Percentiles rank a stretch among this genome's conserved stretches.
Evolutionary conservation across 2,888 invertebrate genomes (phyloP).

Genomic region (Pilophorus perplexus): DNA sequence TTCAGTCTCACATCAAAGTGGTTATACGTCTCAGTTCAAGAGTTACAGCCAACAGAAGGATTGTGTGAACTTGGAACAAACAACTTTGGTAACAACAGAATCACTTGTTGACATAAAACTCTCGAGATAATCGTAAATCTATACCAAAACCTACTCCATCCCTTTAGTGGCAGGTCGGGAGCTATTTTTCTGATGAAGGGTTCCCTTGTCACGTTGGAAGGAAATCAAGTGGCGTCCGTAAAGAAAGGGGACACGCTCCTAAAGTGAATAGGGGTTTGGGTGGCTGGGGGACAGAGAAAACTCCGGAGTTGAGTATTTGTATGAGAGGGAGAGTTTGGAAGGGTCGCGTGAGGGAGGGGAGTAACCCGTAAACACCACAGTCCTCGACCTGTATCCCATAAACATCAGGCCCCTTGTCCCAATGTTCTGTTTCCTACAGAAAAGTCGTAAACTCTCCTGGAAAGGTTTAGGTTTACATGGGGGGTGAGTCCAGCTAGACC

Average conservation of each 20-base stretch:
- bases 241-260: constrained; percentile 1
- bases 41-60: no score
- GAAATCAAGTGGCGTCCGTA: constrained; percentile 6
- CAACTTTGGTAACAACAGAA: no score
- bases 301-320: no score
- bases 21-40: no score
- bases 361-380: constrained; percentile 14
- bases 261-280: constrained; percentile 2
- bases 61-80: no score
- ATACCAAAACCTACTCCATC: not conserved
- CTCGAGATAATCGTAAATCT: no score
- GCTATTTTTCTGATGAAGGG: constrained; percentile 2
- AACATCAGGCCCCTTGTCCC: constrained; percentile 11
- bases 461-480: not conserved
- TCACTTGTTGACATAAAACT: no score
- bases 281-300: not conserved
- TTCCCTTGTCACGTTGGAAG: constrained; percentile 7
- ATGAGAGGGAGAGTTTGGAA: not conserved
- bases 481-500: no score
- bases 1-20: no score
- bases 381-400: constrained; percentile 17
- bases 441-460: constrained; percentile 8
- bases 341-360: not conserved
- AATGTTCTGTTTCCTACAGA: constrained; percentile 7
- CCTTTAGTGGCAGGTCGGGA: no score